Evolutionary conservation across 2,797 vertebrate genomes (phyloP).

Genomic region (Tauraco hartlaubi): DNA sequence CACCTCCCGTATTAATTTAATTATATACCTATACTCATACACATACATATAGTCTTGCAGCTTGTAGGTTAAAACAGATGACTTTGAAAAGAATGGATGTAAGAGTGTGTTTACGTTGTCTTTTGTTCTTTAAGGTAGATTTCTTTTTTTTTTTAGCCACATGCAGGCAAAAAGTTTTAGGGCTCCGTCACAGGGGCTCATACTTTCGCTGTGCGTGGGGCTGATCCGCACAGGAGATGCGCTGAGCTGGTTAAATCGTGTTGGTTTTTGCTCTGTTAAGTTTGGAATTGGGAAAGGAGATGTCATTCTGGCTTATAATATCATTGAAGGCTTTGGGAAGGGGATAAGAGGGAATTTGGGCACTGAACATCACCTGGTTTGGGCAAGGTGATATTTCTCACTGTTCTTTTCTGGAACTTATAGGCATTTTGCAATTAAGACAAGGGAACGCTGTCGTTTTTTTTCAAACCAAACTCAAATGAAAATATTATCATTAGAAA

Average conservation of each 20-base stretch:
- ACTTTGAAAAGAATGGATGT: background rate
- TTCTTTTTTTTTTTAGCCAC: background rate
- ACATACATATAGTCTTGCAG: background rate
- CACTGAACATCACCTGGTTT: background rate
- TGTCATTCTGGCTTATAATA: background rate
- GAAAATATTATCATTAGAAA: background rate
- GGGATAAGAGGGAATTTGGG: background rate
- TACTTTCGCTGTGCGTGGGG: background rate
- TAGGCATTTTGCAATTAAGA: background rate
- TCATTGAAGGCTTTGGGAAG: background rate
- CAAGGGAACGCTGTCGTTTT: background rate
- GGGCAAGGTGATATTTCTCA: background rate
- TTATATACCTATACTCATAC: background rate
- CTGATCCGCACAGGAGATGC: background rate
- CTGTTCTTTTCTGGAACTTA: background rate
- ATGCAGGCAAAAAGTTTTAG: background rate
- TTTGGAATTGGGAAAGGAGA: background rate
- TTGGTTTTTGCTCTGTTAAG: fast-evolving
- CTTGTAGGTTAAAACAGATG: background rate
- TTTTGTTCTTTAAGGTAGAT: background rate
- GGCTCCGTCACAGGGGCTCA: background rate
- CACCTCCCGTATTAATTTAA: constrained; percentile 28
- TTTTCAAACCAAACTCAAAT: background rate
- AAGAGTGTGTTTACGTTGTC: background rate
- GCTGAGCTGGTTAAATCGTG: background rate